Evolutionary conservation across 2,113 vertebrate genomes (phyloP).

Genomic region (Axis porcinus): DNA sequence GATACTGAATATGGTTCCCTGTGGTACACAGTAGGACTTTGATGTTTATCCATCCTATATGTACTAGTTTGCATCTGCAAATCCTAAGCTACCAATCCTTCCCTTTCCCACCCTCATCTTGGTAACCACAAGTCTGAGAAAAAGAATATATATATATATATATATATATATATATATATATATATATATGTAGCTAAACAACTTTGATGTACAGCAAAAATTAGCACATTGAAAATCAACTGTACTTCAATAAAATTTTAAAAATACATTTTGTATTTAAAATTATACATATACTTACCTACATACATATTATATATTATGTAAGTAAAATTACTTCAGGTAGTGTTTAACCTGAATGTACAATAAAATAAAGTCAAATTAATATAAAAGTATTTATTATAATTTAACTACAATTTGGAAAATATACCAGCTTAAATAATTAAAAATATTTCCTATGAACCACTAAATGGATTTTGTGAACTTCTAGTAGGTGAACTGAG

Average conservation of each 20-base stretch:
- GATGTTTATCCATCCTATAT: not conserved
- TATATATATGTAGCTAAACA: not conserved
- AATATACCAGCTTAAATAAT: not conserved
- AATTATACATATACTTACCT: not conserved
- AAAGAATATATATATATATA: not conserved
- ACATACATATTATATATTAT: not conserved
- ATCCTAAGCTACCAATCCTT: not conserved
- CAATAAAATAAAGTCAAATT: not conserved
- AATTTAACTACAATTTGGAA: not conserved
- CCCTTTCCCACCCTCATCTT: not conserved
- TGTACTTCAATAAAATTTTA: not conserved
- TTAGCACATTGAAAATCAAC: not conserved
- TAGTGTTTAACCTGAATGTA: not conserved
- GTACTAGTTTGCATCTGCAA: not conserved
- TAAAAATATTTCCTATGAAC: not conserved
- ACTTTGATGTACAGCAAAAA: not conserved
- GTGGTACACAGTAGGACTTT: not conserved
- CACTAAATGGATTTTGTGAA: not conserved
- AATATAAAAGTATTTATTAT: not conserved
- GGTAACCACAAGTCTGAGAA: not conserved
- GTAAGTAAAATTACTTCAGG: not conserved
- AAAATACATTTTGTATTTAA: conserved; percentile 9
- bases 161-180: not conserved
- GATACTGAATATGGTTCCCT: not conserved
- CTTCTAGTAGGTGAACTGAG: not conserved